Conservation (phyloP, 2,113 vertebrate genomes). For the Rhinogobius similis region DNA sequence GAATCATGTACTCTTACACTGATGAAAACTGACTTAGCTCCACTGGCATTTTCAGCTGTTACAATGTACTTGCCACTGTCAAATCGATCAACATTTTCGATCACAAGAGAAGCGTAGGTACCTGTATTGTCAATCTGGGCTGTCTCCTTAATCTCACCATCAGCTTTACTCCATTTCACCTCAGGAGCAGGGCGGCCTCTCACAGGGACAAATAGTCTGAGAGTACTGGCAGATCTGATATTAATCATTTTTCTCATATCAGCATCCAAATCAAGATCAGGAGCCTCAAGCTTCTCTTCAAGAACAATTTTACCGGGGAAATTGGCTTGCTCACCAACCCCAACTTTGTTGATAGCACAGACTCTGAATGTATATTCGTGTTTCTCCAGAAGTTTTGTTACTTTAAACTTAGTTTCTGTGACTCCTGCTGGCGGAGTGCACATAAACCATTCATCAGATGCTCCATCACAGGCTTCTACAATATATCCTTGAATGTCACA, state of each 20-base stretch:
- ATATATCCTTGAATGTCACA: slow-evolving; percentile 97
- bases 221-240: slow-evolving; percentile 90
- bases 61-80: slow-evolving; percentile 95
- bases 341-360: slow-evolving; percentile 94
- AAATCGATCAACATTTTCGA: slow-evolving; percentile 95
- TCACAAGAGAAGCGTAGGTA: slow-evolving; percentile 91
- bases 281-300: slow-evolving; percentile 93
- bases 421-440: slow-evolving; percentile 93
- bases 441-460: slow-evolving; percentile 90
- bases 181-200: slow-evolving; percentile 94
- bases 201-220: slow-evolving; percentile 93
- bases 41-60: slow-evolving; percentile 91
- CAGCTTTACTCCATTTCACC: slow-evolving; percentile 92
- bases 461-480: slow-evolving; percentile 88
- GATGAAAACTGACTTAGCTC: slow-evolving; percentile 94
- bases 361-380: slow-evolving; percentile 97
- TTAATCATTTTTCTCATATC: slow-evolving; percentile 96
- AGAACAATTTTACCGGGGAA: slow-evolving; percentile 85
- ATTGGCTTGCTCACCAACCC: slow-evolving; percentile 94
- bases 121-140: slow-evolving; percentile 91
- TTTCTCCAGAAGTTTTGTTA: slow-evolving; percentile 90
- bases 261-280: slow-evolving; percentile 93
- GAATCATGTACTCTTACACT: slow-evolving; percentile 94
- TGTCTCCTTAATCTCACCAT: slow-evolving; percentile 92
- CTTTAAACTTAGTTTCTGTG: slow-evolving; percentile 85